Conservation (phyloP, 2,113 vertebrate species). For the Apteryx owenii region DNA sequence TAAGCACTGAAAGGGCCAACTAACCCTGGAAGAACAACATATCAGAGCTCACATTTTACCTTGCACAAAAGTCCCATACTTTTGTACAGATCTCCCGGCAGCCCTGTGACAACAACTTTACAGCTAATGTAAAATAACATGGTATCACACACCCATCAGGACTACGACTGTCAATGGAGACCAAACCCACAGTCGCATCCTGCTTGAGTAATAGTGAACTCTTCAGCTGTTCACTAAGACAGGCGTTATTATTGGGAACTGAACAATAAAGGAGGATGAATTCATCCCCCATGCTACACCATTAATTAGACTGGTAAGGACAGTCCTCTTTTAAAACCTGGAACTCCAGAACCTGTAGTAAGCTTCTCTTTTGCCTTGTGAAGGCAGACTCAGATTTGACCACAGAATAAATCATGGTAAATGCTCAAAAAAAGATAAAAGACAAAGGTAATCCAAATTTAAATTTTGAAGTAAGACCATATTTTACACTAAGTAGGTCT, state of each 20-base stretch:
- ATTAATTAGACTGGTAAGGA: neutral
- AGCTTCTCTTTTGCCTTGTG: neutral
- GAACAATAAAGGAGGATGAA: neutral
- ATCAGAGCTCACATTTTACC: neutral
- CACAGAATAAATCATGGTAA: neutral
- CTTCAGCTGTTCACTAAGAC: neutral
- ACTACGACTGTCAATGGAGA: neutral
- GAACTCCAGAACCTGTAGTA: neutral
- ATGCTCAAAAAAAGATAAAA: neutral
- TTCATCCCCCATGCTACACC: neutral
- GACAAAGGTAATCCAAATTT: neutral
- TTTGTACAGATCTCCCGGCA: neutral
- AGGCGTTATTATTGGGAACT: neutral
- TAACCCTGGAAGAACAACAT: neutral
- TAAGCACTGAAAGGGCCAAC: constrained; percentile 1
- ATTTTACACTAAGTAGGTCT: neutral
- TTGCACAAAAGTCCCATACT: neutral
- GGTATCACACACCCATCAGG: neutral
- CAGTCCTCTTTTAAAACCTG: neutral
- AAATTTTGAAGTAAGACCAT: neutral
- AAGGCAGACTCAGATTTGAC: neutral
- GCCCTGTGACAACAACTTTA: neutral
- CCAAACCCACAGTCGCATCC: neutral
- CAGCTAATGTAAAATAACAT: neutral
- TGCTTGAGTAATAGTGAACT: neutral